phyloP scores from a whole-genome alignment of 2,113 vertebrate genomes.

The Erpornis zantholeuca region DNA sequence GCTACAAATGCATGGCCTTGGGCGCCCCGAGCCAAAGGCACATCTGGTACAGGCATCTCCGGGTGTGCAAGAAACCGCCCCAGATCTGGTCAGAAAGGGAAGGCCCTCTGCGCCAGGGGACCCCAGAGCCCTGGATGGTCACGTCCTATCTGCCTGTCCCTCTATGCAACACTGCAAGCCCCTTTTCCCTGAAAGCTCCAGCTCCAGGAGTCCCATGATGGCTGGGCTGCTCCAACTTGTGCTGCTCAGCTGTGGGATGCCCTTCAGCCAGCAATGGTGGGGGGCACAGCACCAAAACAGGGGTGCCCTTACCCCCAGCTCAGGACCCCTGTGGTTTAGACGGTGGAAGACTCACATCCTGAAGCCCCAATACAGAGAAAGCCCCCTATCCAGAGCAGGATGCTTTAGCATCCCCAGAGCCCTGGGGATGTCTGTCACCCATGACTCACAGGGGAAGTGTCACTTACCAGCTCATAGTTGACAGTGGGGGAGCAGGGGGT shows the following conservation, averaged over 20 bases:
- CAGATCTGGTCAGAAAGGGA: neutral
- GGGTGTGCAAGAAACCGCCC: neutral
- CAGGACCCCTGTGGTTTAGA: neutral
- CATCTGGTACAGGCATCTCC: conserved; percentile 46
- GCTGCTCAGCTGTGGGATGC: neutral
- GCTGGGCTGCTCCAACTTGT: neutral
- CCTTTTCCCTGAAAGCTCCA: neutral
- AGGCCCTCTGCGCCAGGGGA: neutral
- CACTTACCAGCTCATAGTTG: conserved; percentile 89
- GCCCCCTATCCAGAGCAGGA: neutral
- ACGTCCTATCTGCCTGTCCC: neutral
- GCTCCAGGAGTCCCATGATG: neutral
- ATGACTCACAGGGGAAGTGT: accelerated
- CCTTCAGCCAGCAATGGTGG: neutral
- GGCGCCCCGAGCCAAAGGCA: neutral
- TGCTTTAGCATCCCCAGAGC: neutral
- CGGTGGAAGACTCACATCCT: neutral
- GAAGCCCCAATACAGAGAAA: neutral
- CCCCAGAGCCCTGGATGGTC: neutral
- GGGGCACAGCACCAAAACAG: neutral
- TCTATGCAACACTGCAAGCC: neutral
- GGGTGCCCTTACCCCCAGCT: neutral
- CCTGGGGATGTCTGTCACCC: neutral
- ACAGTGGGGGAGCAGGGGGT: conserved; percentile 82
- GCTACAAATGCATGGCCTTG: neutral